Evolutionary conservation across 2,113 vertebrate species (phyloP).

Genomic region (Ascaphus truei): DNA sequence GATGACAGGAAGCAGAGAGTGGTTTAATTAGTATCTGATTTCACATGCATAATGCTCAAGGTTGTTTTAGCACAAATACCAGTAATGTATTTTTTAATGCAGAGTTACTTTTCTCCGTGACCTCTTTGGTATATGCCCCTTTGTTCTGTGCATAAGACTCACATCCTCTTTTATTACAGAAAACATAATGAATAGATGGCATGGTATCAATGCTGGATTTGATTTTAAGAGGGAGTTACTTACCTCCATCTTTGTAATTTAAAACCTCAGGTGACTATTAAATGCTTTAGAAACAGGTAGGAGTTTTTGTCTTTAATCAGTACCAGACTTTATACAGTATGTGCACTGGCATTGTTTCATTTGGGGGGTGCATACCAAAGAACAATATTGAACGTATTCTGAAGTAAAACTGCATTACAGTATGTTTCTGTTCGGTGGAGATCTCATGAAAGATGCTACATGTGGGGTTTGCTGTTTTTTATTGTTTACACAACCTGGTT

Average conservation of each 20-base stretch:
- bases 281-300: not conserved
- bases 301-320: not conserved
- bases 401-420: not conserved
- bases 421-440: not conserved
- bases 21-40: too few relatives aligned
- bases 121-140: not conserved
- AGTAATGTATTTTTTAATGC: too few relatives aligned
- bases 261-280: constrained; percentile 13
- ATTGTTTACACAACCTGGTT: too few relatives aligned
- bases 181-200: constrained; percentile 8
- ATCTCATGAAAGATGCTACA: not conserved
- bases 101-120: not conserved
- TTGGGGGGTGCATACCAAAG: not conserved
- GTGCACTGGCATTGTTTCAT: not conserved
- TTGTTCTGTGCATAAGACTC: not conserved
- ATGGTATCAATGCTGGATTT: not conserved
- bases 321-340: not conserved
- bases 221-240: not conserved
- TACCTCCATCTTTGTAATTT: too few relatives aligned
- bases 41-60: too few relatives aligned
- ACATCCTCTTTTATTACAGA: not conserved
- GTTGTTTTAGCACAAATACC: too few relatives aligned
- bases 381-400: not conserved
- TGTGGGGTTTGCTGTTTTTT: too few relatives aligned
- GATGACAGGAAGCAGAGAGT: too few relatives aligned